These are phyloP conservation scores for Penelope pileata DNA, from an alignment of 2,113 vertebrate genomes.

Conservation along the genomic window DNA sequence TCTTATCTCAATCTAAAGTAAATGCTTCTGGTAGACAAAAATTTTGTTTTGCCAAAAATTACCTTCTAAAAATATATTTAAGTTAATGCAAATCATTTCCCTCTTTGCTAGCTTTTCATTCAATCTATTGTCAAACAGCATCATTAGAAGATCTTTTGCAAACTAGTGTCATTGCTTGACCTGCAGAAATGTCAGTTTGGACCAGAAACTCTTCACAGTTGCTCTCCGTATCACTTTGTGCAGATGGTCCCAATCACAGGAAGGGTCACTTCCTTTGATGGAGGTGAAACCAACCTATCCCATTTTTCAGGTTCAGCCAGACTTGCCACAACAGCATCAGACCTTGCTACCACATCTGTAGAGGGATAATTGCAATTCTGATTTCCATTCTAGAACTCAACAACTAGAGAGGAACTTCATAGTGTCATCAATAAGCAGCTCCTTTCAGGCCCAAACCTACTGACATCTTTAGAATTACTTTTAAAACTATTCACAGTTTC, in stretches of 20 bases:
- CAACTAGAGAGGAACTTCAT: not conserved
- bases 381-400: not conserved
- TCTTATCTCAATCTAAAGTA: not conserved
- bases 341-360: rapidly evolving
- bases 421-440: not conserved
- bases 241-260: not conserved
- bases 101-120: not conserved
- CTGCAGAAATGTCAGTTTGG: not conserved
- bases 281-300: not conserved
- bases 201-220: not conserved
- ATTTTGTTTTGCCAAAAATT: not conserved
- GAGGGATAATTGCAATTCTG: not conserved
- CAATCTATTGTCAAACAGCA: not conserved
- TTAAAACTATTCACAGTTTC: not conserved
- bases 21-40: not conserved
- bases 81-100: not conserved
- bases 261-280: not conserved
- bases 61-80: not conserved
- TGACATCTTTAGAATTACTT: not conserved
- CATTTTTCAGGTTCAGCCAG: not conserved
- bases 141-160: not conserved
- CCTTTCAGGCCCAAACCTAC: not conserved
- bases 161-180: not conserved
- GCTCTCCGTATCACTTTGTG: not conserved
- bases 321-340: not conserved